Evolutionary conservation across 2,113 vertebrate genomes (phyloP).

Genomic region (Datnioides undecimradiatus): DNA sequence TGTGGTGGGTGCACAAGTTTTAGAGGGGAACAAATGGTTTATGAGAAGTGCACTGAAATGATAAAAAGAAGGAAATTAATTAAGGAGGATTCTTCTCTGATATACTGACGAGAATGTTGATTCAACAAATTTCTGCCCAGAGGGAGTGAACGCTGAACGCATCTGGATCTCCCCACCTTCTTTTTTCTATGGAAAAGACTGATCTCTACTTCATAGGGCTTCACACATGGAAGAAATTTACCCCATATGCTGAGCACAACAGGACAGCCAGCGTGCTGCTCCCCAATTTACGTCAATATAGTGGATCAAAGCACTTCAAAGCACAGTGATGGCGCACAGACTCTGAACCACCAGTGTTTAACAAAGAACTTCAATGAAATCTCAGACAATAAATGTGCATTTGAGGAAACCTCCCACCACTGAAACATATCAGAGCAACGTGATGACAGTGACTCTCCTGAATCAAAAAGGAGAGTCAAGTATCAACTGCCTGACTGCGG

Average conservation of each 20-base stretch:
- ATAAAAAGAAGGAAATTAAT: slow-evolving; percentile 39
- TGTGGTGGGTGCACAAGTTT: slow-evolving; percentile 24
- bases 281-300: slow-evolving; percentile 78
- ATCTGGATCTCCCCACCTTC: slow-evolving; percentile 73
- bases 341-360: slow-evolving; percentile 49
- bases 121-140: slow-evolving; percentile 59
- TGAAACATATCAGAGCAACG: slow-evolving; percentile 42
- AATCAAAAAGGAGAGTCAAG: slow-evolving; percentile 29
- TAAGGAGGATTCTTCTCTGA: slow-evolving; percentile 7
- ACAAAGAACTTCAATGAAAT: slow-evolving; percentile 64
- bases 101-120: slow-evolving; percentile 25
- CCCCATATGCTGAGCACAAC: slow-evolving; percentile 78
- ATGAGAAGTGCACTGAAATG: slow-evolving; percentile 26
- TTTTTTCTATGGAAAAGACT: slow-evolving; percentile 68
- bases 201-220: slow-evolving; percentile 75
- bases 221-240: slow-evolving; percentile 82
- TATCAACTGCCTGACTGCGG: not conserved
- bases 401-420: slow-evolving; percentile 28
- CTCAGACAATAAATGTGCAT: slow-evolving; percentile 10
- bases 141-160: slow-evolving; percentile 37
- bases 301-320: slow-evolving; percentile 79
- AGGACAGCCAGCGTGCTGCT: slow-evolving; percentile 74
- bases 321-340: slow-evolving; percentile 59
- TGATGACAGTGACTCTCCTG: not conserved
- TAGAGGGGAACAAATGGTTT: slow-evolving; percentile 24